A percentile compares a stretch with the other conserved stretches of the same genome.
These are phyloP conservation scores for Hylaeus anthracinus DNA, from an alignment of 1,140 invertebrate species.

Conservation along the genomic window DNA sequence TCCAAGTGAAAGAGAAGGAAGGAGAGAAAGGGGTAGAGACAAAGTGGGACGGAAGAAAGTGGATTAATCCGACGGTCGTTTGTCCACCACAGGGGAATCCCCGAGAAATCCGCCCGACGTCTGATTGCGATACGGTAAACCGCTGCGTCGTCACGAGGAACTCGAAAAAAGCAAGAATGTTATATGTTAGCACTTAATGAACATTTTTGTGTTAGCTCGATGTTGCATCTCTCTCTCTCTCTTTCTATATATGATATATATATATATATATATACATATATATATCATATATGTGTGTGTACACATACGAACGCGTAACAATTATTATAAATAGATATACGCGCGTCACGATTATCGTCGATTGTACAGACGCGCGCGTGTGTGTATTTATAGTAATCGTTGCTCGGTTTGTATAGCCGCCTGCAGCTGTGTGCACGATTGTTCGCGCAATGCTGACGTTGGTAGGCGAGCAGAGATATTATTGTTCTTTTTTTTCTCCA, in stretches of 20 bases:
- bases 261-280: not conserved
- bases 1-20: not conserved
- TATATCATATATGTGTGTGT: constrained; percentile 2
- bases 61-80: constrained; percentile 47
- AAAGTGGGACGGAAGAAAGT: constrained; percentile 23
- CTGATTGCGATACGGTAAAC: constrained; percentile 67
- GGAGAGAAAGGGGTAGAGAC: not conserved
- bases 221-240: constrained; percentile 62
- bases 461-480: constrained; percentile 61
- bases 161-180: constrained; percentile 64
- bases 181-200: constrained; percentile 59
- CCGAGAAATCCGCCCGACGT: constrained; percentile 64
- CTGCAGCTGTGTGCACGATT: constrained; percentile 79
- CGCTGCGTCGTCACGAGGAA: constrained; percentile 42
- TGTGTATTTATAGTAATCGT: constrained; percentile 48
- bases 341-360: constrained; percentile 21
- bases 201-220: constrained; percentile 67
- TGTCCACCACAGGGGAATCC: constrained; percentile 55
- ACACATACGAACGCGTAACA: not conserved
- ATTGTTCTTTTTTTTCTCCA: not conserved
- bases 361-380: constrained; percentile 23
- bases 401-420: constrained; percentile 71
- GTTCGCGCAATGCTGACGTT: constrained; percentile 71
- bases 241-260: not conserved
- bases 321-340: constrained; percentile 22